These are phyloP conservation scores for Leptonema lineaticorne DNA, from an alignment of 1,140 invertebrate species.

Conservation along the genomic window DNA sequence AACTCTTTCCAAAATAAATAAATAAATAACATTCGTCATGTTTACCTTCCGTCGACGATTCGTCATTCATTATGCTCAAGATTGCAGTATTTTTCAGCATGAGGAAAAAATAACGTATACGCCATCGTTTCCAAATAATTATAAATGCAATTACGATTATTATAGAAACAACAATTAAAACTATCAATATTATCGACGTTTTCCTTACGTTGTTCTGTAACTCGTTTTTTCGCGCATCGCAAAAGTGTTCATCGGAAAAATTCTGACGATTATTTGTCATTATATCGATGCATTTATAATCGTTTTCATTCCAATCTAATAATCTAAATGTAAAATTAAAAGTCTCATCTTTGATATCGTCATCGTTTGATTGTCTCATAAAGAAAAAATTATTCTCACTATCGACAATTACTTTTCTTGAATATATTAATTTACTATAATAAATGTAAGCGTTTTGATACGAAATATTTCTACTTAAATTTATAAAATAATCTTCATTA, in stretches of 20 bases:
- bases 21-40: neutral
- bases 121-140: conserved; percentile 51
- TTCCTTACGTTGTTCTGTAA: neutral
- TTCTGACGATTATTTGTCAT: conserved; percentile 23
- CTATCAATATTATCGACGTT: conserved; percentile 30
- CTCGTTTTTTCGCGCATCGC: conserved; percentile 33
- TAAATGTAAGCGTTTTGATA: conserved; percentile 34
- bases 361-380: neutral
- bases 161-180: conserved; percentile 44
- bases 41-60: conserved; percentile 46
- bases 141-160: conserved; percentile 44
- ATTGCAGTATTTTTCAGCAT: conserved; percentile 56
- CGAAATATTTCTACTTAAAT: conserved; percentile 20
- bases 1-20: too few relatives aligned
- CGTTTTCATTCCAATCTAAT: conserved; percentile 45
- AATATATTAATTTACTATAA: conserved; percentile 25
- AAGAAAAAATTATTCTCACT: neutral
- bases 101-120: conserved; percentile 45
- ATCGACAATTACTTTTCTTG: conserved; percentile 2
- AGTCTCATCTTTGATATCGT: neutral
- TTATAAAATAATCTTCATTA: neutral
- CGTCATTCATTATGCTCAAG: conserved; percentile 50
- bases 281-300: conserved; percentile 45
- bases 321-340: conserved; percentile 42
- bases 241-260: conserved; percentile 43